Base-by-base conservation (phyloP, 1,140 invertebrate species). In the Hestina assimilis region DNA sequence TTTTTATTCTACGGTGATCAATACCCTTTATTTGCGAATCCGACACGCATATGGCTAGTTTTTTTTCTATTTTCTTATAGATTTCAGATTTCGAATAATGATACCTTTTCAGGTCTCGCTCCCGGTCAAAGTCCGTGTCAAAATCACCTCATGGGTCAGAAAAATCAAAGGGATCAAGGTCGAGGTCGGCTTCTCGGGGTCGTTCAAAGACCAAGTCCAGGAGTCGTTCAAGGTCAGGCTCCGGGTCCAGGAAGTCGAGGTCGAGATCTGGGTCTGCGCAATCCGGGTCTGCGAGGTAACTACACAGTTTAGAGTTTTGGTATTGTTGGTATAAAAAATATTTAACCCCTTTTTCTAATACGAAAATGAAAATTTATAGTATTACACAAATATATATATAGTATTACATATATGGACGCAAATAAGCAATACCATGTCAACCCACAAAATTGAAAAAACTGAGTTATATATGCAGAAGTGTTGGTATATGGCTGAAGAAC, bases 71-170 rank as follows among this genome's bases (percentile, higher is more conserved):
- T n/a, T 28, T 28, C 6, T 26, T 26, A 4, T 4, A 8, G 8
- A 3, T 9, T 28, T 62, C 53, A 28, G 7, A 45, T 4, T 12
- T 15, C n/a, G 15, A 26, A 28, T 45, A 12, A 45, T 9, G 28
- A 14, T 1, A 24, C 28, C 3, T 21, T 62, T 63, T 17, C 55
- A 76, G 77, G 23, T 79, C 76, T 3, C 61, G 75, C 1, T 80
- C 77, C 0, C 62, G 77, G 14, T 80, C 77, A 0, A 78, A 76
- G 59, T 79, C 76, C 0, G 72, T 26, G 2, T 76, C 75, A 0
- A 79, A 79, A 28, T 79, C 73, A 4, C 75, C 75, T 0, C 66
- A 70, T 47, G 72, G 78, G 1, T 89, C 89, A 1, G 79, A 85
- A 41, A 82, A 80, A 23, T 87, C 80, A 3, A 86, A 83, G 31